Evolutionary conservation across 2,113 vertebrate species (phyloP), one percentile per base, ranked within the genome.

Genomic region (Montifringilla adamsi): DNA sequence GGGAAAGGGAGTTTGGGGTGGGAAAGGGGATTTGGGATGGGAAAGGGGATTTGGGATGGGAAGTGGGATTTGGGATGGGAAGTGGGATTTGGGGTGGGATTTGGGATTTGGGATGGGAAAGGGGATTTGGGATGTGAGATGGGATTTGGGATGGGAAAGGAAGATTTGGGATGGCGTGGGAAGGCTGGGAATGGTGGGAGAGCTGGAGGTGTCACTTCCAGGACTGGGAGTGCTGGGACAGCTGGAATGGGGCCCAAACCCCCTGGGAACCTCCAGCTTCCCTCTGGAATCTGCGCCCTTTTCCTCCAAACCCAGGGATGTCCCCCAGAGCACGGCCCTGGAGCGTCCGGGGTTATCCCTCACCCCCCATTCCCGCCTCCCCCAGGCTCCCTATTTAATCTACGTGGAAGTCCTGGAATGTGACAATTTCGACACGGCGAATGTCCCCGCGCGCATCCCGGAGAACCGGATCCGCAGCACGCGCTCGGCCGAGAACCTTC

Each of bases 371-470:
- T 8, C 60, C 52, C 43, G 0, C 5, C 1, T 3, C 13, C 3
- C 26, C 4, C 94, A 99, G 99, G 99, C 99, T 41, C 99, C 99
- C 7, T 99, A 99, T 82, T 87, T 99, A 53, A 99, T 99, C 98
- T 99, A 99, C 9, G 99, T 99, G 73, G 99, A 99, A 94, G 99
- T 99, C 66, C 98, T 99, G 80, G 99, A 99, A 96, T 99, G 99
- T 64, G 99, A 99, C 93, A 99, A 99, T 95, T 99, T 99, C 4
- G 99, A 99, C 97, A 99, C 98, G 13, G 99, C 99, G 22, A 98
- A 53, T 1, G 99, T 99, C 19, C 99, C 99, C 0, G 96, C 98
- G 22, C 97, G 99, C 35, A 99, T 99, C 94, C 99, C 99, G 0
- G 99, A 99, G 98, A 99, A 99, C 84, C 98, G 99, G 9, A 99